Base-by-base conservation (phyloP, 2,888 invertebrate species). In the Spilarctia lutea region DNA sequence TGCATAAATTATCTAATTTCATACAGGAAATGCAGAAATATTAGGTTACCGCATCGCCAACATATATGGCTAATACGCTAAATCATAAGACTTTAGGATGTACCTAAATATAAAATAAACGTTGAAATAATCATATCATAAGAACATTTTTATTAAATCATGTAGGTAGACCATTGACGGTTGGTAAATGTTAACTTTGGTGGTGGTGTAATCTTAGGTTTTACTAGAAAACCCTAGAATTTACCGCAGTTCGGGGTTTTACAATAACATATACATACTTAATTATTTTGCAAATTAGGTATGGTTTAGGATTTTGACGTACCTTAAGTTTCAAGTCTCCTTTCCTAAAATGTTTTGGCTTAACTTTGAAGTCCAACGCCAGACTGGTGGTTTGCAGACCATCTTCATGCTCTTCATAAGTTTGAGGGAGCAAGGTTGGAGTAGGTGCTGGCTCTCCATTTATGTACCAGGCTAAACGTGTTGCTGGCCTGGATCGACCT, bases 261-360 rank as follows among this genome's bases (percentile, higher is more conserved):
- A 45, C 13, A 48, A 18, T 7, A 20, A 48, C 7, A 16, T 48
- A 20, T 3, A 45, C 18, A 45, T 24, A 52, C 7, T 52, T 52
- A 52, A 0, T 52, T 24, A 27, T 33, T 65, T 63, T 30, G 18
- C 2, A 20, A 33, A 33, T 65, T 20, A 30, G 20, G 10, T 20
- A 35, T 3, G 7, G 24, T 11, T 8, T 20, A 11, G 27, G 30
- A 30, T 45, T 52, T 30, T 52, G 16, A 88, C 92, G 89, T 86
- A 97, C 97, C 96, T 98, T 98, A 88, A 98, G 96, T 94, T 98
- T 98, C 96, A 98, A 96, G 94, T 98, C 98, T 90, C 98, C 98
- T 87, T 97, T 96, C 91, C 97, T 97, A 96, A 98, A 98, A 96
- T 98, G 98, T 92, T 97, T 97, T 85, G 96, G 96, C 87, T 97